phyloP scores from a whole-genome alignment of 2,888 invertebrate species.

The Cheilosia soror region DNA sequence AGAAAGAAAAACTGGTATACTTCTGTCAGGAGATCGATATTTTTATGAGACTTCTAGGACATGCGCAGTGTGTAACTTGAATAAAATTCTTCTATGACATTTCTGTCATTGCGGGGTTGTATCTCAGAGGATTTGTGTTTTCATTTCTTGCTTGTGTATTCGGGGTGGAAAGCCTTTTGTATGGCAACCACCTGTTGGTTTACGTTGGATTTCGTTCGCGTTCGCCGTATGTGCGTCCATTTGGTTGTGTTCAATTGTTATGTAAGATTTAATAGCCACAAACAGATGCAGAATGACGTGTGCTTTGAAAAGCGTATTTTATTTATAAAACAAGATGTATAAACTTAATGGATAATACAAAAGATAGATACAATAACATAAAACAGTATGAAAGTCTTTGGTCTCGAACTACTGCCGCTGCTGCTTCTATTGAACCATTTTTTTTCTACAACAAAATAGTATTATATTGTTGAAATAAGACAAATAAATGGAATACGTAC shows the following conservation, averaged over 20 bases:
- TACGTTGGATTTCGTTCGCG: not conserved
- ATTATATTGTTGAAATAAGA: not conserved
- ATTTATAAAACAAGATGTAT: slow-evolving; percentile 22
- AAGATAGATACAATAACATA: slow-evolving; percentile 31
- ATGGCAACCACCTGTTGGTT: slow-evolving; percentile 27
- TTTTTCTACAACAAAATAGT: slow-evolving; percentile 50
- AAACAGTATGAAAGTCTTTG: slow-evolving; percentile 65
- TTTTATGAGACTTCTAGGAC: slow-evolving; percentile 66
- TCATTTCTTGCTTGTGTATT: slow-evolving; percentile 1
- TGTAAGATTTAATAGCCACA: slow-evolving; percentile 1
- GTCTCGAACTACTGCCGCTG: slow-evolving; percentile 45
- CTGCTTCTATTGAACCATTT: slow-evolving; percentile 50
- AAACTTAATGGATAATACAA: slow-evolving; percentile 17
- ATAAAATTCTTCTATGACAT: slow-evolving; percentile 42
- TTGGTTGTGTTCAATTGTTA: slow-evolving; percentile 3
- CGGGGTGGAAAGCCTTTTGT: not conserved
- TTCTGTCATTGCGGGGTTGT: slow-evolving; percentile 52
- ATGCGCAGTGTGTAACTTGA: slow-evolving; percentile 54
- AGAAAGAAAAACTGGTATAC: slow-evolving; percentile 31
- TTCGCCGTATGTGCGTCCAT: not conserved
- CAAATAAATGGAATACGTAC: not conserved
- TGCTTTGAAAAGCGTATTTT: not conserved
- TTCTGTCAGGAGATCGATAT: slow-evolving; percentile 72
- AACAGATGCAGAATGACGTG: not conserved
- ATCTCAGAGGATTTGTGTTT: slow-evolving; percentile 57